Conservation (phyloP, 2,113 vertebrate genomes). For the Glareola pratincola region DNA sequence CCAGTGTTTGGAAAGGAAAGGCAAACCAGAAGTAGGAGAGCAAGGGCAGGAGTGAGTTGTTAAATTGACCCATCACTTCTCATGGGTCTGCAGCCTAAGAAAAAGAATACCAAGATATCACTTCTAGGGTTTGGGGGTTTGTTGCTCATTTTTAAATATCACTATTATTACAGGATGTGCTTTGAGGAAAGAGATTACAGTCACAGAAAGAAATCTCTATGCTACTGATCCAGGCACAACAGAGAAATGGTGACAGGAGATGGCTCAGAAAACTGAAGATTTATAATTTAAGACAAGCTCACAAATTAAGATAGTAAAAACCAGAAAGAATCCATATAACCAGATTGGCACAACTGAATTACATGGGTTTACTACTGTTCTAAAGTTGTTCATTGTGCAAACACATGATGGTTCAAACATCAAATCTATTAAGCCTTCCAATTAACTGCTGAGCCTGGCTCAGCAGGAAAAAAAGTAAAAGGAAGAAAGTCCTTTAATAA, state of each 20-base stretch:
- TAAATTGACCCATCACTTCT: background rate
- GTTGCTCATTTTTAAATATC: background rate
- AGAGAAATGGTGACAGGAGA: background rate
- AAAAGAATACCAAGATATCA: background rate
- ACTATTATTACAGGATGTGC: background rate
- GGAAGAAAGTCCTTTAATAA: background rate
- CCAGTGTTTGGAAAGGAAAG: background rate
- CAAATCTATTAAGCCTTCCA: background rate
- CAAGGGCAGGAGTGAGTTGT: background rate
- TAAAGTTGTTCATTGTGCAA: background rate
- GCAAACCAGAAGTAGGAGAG: background rate
- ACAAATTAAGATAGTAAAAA: background rate
- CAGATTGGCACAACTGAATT: background rate
- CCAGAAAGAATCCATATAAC: background rate
- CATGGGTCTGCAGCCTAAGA: background rate
- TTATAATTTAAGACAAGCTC: background rate
- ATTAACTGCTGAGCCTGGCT: conserved; percentile 12
- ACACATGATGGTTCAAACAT: background rate
- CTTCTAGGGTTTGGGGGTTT: background rate
- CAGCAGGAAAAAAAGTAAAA: background rate
- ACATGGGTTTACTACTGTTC: background rate
- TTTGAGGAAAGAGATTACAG: background rate
- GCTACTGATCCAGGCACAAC: background rate
- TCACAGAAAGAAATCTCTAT: background rate
- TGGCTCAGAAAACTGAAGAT: background rate